phyloP scores from a whole-genome alignment of 1,140 invertebrate species.

The Drosophila teissieri region DNA sequence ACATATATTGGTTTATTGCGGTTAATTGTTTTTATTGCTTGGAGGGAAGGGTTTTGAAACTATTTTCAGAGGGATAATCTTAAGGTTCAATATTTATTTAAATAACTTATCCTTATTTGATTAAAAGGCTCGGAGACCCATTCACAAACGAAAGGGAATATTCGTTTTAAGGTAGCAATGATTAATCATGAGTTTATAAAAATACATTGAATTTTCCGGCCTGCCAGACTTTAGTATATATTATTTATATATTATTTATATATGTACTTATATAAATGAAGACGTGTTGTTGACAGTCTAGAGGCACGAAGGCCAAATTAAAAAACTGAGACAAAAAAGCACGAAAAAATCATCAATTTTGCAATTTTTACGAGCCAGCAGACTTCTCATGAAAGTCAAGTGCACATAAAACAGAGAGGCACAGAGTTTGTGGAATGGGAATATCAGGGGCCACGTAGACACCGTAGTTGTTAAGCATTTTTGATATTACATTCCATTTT shows the following conservation, averaged over 20 bases:
- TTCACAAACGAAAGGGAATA: too few relatives aligned
- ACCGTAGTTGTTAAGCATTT: conserved; percentile 29
- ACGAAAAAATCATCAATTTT: conserved; percentile 61
- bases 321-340: neutral
- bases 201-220: too few relatives aligned
- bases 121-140: too few relatives aligned
- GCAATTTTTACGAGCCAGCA: conserved; percentile 70
- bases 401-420: conserved; percentile 68
- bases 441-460: conserved; percentile 20
- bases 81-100: too few relatives aligned
- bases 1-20: neutral
- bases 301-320: conserved; percentile 52
- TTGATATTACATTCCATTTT: conserved; percentile 16
- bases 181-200: too few relatives aligned
- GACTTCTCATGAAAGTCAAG: conserved; percentile 44
- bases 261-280: too few relatives aligned
- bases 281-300: neutral
- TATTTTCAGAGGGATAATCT: neutral
- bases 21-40: neutral
- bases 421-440: conserved; percentile 1
- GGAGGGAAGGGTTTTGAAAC: neutral
- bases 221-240: too few relatives aligned
- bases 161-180: too few relatives aligned
- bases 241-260: too few relatives aligned
- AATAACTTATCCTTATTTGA: too few relatives aligned